A percentile compares a stretch with the other conserved stretches of the same genome.
phyloP scores from a whole-genome alignment of 1,140 invertebrate genomes.

The Eurosta solidaginis region DNA sequence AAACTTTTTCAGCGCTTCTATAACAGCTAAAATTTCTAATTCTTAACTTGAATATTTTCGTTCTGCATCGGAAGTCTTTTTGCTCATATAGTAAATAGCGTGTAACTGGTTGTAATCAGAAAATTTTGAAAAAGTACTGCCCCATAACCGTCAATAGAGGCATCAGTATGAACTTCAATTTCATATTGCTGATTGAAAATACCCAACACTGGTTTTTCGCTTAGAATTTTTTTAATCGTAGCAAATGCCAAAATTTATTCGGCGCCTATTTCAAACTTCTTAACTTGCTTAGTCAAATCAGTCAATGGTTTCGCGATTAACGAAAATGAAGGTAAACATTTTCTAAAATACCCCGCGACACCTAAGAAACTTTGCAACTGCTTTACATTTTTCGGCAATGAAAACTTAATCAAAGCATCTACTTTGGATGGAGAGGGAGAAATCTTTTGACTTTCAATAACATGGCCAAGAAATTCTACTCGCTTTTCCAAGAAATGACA shows the following conservation, averaged over 20 bases:
- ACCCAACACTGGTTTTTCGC: conserved; percentile 37
- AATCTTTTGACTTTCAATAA: conserved; percentile 43
- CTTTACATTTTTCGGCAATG: conserved; percentile 30
- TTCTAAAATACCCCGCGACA: conserved; percentile 55
- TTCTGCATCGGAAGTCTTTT: conserved; percentile 49
- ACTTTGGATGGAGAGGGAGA: conserved; percentile 44
- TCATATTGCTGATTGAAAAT: not conserved
- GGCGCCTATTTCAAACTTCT: conserved; percentile 39
- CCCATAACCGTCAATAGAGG: conserved; percentile 43
- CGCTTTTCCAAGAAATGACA: conserved; percentile 43
- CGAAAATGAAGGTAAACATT: conserved; percentile 44
- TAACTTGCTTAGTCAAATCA: conserved; percentile 37
- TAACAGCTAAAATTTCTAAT: conserved; percentile 59
- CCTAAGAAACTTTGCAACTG: conserved; percentile 54
- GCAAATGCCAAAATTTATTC: conserved; percentile 43
- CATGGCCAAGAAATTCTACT: conserved; percentile 53
- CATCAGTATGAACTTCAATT: too few species aligned
- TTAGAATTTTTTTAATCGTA: conserved; percentile 39
- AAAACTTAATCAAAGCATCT: conserved; percentile 46
- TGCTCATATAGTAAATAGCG: conserved; percentile 57
- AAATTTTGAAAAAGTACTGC: conserved; percentile 49
- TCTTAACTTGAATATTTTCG: conserved; percentile 43
- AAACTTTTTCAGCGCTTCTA: conserved; percentile 43
- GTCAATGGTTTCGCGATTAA: conserved; percentile 36
- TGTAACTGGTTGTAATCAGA: conserved; percentile 56